These are phyloP conservation scores for Drosophila ficusphila DNA, from an alignment of 1,140 invertebrate genomes.

Conservation along the genomic window DNA sequence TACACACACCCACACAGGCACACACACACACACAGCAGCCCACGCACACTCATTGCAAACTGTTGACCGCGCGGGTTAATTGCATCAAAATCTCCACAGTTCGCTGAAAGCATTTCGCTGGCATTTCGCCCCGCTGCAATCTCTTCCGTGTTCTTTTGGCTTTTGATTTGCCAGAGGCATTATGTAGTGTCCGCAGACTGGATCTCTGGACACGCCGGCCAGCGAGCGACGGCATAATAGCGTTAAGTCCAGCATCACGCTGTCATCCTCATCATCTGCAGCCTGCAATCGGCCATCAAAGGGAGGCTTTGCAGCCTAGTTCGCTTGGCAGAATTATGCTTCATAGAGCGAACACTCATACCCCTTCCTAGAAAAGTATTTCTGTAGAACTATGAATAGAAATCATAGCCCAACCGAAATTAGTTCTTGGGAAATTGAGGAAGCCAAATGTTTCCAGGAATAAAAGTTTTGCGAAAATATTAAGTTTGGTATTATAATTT, in stretches of 20 bases:
- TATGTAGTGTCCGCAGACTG: slow-evolving; percentile 22
- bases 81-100: slow-evolving; percentile 56
- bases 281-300: neutral
- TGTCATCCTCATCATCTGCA: slow-evolving; percentile 8
- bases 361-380: no score
- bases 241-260: slow-evolving; percentile 33
- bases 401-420: no score
- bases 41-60: slow-evolving; percentile 12
- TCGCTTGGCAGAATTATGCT: neutral
- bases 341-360: neutral
- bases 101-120: slow-evolving; percentile 18
- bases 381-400: no score
- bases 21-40: slow-evolving; percentile 23
- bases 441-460: no score
- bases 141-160: slow-evolving; percentile 14
- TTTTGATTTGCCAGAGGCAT: slow-evolving; percentile 35
- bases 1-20: slow-evolving; percentile 29
- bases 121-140: neutral
- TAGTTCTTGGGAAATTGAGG: no score
- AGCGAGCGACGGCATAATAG: slow-evolving; percentile 14
- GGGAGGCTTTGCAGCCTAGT: neutral
- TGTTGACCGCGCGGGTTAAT: slow-evolving; percentile 57
- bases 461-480: no score
- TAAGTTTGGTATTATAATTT: no score
- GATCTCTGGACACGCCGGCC: slow-evolving; percentile 2